Evolutionary conservation across 2,888 invertebrate genomes (phyloP).

Genomic region (Ennomos fuscantarius): DNA sequence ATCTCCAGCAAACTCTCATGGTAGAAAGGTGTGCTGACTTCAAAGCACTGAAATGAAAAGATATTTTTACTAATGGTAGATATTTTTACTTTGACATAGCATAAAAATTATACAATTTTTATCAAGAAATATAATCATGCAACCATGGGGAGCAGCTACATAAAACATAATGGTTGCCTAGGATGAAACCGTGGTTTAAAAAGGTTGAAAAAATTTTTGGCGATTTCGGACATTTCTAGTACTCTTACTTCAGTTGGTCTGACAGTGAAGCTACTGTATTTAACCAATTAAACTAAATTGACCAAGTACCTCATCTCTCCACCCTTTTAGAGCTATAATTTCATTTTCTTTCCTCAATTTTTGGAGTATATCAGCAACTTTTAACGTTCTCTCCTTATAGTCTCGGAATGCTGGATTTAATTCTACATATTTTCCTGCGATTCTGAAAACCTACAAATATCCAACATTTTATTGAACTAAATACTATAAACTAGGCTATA

Average conservation of each 20-base stretch:
- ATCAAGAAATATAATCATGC: no score
- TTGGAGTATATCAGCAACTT: conserved; percentile 91
- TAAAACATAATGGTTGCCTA: no score
- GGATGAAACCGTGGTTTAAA: no score
- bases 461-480: background rate
- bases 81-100: no score
- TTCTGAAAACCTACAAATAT: conserved; percentile 87
- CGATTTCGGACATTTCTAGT: no score
- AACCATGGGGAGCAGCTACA: no score
- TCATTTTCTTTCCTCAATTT: conserved; percentile 90
- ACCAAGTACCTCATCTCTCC: conserved; percentile 93
- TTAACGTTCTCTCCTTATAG: conserved; percentile 91
- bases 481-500: background rate
- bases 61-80: background rate
- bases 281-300: no score
- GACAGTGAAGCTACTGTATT: no score
- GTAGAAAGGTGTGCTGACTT: conserved; percentile 89
- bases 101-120: no score
- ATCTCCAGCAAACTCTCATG: conserved; percentile 88
- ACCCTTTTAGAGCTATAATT: conserved; percentile 93
- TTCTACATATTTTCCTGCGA: conserved; percentile 90
- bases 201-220: no score
- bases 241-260: no score
- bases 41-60: conserved; percentile 88
- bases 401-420: conserved; percentile 95